Evolutionary conservation across 2,113 vertebrate species (phyloP).

Genomic region (Petrocephalus microphthalmus): DNA sequence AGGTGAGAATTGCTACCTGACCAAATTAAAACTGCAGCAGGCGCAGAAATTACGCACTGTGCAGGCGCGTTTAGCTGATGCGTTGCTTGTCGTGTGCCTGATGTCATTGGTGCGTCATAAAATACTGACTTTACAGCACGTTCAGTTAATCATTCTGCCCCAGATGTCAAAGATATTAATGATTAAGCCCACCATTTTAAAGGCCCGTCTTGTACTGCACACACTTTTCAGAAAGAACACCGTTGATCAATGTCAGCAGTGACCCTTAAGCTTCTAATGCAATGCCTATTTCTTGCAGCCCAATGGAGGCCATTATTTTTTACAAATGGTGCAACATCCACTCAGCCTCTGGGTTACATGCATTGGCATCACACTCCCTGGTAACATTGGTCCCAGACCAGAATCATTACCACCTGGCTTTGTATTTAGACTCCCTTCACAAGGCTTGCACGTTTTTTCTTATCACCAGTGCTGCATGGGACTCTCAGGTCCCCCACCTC

Average conservation of each 20-base stretch:
- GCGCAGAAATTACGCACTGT: conserved; percentile 18
- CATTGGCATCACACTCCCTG: neutral
- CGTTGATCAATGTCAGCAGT: conserved; percentile 26
- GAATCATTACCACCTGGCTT: neutral
- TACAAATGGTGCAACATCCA: neutral
- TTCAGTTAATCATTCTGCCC: conserved; percentile 33
- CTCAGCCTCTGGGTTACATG: neutral
- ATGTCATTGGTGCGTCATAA: conserved; percentile 30
- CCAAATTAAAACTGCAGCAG: conserved; percentile 26
- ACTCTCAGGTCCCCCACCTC: neutral
- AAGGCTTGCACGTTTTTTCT: neutral
- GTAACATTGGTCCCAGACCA: neutral
- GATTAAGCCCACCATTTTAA: neutral
- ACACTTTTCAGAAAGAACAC: conserved; percentile 20
- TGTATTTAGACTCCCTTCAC: neutral
- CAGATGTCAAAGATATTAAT: conserved; percentile 29
- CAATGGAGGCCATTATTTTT: neutral
- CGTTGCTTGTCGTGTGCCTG: conserved; percentile 23
- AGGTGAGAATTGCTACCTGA: conserved; percentile 21
- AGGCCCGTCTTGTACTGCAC: neutral
- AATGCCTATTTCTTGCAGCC: neutral
- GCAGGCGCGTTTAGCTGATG: conserved; percentile 23
- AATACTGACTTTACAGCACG: conserved; percentile 27
- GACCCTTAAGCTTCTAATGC: conserved; percentile 5
- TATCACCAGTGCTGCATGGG: neutral